These are phyloP conservation scores for Oedothorax gibbosus DNA, from an alignment of 1,140 invertebrate genomes.

Conservation along the genomic window DNA sequence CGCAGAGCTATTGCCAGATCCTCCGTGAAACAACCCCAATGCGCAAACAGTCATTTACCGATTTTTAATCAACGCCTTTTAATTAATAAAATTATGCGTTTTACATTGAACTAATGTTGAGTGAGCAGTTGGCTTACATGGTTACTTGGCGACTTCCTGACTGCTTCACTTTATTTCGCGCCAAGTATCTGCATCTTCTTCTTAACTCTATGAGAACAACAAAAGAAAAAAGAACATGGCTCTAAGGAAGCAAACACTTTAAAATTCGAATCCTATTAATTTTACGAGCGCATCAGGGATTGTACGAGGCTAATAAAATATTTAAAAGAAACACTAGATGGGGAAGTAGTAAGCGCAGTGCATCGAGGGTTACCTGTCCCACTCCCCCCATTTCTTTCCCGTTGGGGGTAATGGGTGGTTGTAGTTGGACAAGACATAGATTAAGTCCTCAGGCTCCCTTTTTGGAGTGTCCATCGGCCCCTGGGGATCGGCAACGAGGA, in stretches of 20 bases:
- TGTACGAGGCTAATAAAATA: slow-evolving; percentile 58
- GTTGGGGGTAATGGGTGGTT: background rate
- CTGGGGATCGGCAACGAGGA: slow-evolving; percentile 27
- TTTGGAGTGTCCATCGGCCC: slow-evolving; percentile 50
- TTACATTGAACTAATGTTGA: too few species aligned
- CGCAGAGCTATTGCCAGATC: too few species aligned
- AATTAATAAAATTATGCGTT: too few species aligned
- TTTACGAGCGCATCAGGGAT: slow-evolving; percentile 54
- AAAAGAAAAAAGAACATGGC: slow-evolving; percentile 23
- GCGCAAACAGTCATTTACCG: too few species aligned
- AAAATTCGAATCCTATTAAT: slow-evolving; percentile 61
- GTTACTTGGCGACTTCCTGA: too few species aligned
- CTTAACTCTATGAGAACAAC: background rate
- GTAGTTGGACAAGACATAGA: slow-evolving; percentile 33
- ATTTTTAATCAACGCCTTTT: too few species aligned
- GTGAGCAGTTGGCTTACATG: too few species aligned
- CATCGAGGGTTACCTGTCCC: too few species aligned
- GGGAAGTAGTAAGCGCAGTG: background rate
- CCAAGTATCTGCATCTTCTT: too few species aligned
- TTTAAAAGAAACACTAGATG: slow-evolving; percentile 51
- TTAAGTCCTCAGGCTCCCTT: slow-evolving; percentile 54
- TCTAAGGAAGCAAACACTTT: slow-evolving; percentile 52
- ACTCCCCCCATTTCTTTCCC: background rate
- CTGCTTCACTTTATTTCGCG: too few species aligned
- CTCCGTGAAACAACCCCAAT: too few species aligned